A percentile compares a stretch with the other conserved stretches of the same genome.
Evolutionary conservation across 92 coral and sea anemone species (phyloP).

Genomic region (Virgularia gustaviana): DNA sequence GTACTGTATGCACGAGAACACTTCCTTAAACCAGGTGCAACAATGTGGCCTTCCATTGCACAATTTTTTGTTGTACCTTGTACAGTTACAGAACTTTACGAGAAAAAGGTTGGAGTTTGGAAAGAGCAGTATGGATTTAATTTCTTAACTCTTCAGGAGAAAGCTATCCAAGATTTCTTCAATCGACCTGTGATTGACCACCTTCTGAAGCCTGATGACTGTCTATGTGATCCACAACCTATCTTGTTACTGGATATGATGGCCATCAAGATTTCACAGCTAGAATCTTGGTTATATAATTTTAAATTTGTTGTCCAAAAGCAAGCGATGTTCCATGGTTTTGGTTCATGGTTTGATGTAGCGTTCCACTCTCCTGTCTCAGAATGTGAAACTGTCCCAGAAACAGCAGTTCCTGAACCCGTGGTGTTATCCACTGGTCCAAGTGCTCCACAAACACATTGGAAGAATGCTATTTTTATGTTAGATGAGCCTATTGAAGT

Average conservation of each 20-base stretch:
- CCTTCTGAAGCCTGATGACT: constrained; percentile 57
- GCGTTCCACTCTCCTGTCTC: constrained; percentile 46
- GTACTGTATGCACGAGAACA: constrained; percentile 79
- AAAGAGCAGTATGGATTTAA: constrained; percentile 91
- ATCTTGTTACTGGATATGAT: constrained; percentile 63
- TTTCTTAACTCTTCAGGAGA: constrained; percentile 67
- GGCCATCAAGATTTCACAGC: constrained; percentile 43
- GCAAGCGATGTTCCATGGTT: constrained; percentile 71
- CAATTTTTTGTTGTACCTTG: constrained; percentile 74
- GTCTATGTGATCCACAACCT: constrained; percentile 59
- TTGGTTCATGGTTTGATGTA: constrained; percentile 92
- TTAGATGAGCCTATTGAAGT: constrained; percentile 76
- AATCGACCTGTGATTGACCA: constrained; percentile 73
- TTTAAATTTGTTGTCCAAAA: constrained; percentile 65
- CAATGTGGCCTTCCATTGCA: constrained; percentile 86
- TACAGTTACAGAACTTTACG: constrained; percentile 60
- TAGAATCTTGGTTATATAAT: constrained; percentile 57
- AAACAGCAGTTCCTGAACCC: constrained; percentile 6
- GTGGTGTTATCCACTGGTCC: constrained; percentile 72
- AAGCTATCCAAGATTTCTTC: constrained; percentile 78
- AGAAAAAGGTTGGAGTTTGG: constrained; percentile 75
- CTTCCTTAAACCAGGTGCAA: constrained; percentile 70
- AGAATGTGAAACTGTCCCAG: constrained; percentile 51
- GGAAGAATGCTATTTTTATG: constrained; percentile 89
- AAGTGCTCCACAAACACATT: constrained; percentile 66